phyloP scores from a whole-genome alignment of 2,113 vertebrate species.

The Vidua chalybeata region DNA sequence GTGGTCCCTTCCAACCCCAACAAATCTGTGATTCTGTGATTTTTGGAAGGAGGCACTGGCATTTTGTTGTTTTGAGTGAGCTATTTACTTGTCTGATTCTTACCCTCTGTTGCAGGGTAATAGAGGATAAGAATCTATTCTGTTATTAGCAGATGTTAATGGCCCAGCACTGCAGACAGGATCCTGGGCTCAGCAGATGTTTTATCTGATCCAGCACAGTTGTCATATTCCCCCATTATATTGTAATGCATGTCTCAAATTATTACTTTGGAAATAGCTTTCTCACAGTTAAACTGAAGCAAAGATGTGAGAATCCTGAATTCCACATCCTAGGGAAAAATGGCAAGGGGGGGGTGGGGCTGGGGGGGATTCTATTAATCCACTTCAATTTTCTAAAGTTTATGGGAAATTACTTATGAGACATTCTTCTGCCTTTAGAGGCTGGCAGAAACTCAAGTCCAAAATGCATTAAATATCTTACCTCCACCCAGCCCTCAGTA shows the following conservation, averaged over 20 bases:
- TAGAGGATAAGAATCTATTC: not conserved
- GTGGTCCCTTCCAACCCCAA: not conserved
- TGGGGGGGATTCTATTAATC: not conserved
- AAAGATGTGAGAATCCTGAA: not conserved
- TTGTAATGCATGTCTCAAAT: not conserved
- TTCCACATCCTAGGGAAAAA: not conserved
- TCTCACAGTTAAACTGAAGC: not conserved
- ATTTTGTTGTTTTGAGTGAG: not conserved
- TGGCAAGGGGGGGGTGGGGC: accelerated
- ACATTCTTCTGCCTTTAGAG: not conserved
- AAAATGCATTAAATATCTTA: not conserved
- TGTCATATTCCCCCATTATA: not conserved
- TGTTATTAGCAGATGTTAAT: not conserved
- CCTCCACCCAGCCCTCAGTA: not conserved
- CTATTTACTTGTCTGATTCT: not conserved
- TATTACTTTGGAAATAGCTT: not conserved
- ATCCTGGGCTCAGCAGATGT: not conserved
- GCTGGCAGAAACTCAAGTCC: not conserved
- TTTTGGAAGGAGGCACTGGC: not conserved
- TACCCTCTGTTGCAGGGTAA: no score
- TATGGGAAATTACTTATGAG: not conserved
- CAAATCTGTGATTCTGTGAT: not conserved
- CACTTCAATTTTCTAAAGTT: not conserved
- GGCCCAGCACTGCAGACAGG: not conserved
- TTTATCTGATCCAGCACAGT: not conserved